Evolutionary conservation across 2,888 invertebrate genomes (phyloP), one percentile per base, ranked within the genome.

Genomic region (Tortrix viridana): DNA sequence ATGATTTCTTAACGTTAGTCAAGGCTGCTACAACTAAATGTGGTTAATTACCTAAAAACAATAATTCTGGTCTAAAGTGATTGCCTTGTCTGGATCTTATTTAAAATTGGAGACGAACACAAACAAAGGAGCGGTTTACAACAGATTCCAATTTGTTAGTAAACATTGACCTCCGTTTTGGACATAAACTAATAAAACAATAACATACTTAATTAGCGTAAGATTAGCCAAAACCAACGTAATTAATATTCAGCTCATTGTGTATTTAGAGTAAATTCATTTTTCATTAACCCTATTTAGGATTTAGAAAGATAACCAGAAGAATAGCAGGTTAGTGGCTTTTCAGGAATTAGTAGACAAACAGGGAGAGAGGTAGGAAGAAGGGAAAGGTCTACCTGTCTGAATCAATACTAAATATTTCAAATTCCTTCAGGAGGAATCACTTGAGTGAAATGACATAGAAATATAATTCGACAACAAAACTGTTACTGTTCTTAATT

Each of bases 161-260:
- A 46, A 54, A 43, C 32, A 60, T 49, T 43, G 32, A 60, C 48
- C 54, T 54, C 32, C 43, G 47, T n/a, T 38, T 41, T 18, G 53
- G 14, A n/a, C 14, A 43, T 18, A 23, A 32, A 48, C 32, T 54
- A 60, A 48, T 38, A 54, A 54, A 54, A 16, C 48, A 55, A 55
- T 48, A 38, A 38, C 14, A 14, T 43, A 55, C 20, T 26, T 20
- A 48, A 55, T 60, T 60, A 48, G 52, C 50, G n/a, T 46, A 41
- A 60, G 19, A 43, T 47, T 38, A 23, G 57, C 23, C 26, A 18
- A 22, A 49, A 37, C 49, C 41, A 41, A 49, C 57, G 48, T 9
- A 32, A 3, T 32, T 3, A 3, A 32, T 18, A 26, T 49, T 23
- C 41, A 23, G 41, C 41, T 41, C 26, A 49, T 26, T 57, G 49